A percentile compares a stretch with the other conserved stretches of the same genome.
phyloP scores from a whole-genome alignment of 2,888 invertebrate species.

The Carabus problematicus region DNA sequence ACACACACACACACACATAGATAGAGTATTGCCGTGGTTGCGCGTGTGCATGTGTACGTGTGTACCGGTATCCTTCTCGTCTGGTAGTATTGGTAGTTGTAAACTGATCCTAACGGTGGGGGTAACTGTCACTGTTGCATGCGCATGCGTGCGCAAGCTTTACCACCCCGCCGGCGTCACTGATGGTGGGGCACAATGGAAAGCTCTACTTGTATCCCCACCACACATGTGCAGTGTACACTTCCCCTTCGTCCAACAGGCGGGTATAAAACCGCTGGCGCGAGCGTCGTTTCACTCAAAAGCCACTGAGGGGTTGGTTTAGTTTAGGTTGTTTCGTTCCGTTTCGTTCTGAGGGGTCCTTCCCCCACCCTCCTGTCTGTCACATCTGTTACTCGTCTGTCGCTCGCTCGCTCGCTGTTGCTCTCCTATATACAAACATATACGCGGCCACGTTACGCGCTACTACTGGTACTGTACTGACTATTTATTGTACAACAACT shows the following conservation, averaged over 20 bases:
- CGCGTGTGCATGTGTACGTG: conserved; percentile 9
- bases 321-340: conserved; percentile 57
- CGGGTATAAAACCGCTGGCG: conserved; percentile 62
- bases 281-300: conserved; percentile 60
- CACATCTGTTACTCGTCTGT: conserved; percentile 55
- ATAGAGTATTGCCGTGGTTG: too few species aligned
- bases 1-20: too few species aligned
- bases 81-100: neutral
- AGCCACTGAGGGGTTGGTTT: conserved; percentile 67
- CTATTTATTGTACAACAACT: conserved; percentile 9
- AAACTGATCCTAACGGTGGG: neutral
- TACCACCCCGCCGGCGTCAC: conserved; percentile 3
- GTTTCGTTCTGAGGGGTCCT: conserved; percentile 51
- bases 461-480: neutral
- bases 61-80: conserved; percentile 4
- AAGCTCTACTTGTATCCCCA: conserved; percentile 6
- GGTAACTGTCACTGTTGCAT: neutral
- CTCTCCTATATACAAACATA: neutral
- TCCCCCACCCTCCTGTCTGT: conserved; percentile 60
- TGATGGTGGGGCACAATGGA: neutral
- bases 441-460: too few species aligned
- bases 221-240: conserved; percentile 33
- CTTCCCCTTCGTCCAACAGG: conserved; percentile 47
- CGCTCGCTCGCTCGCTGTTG: conserved; percentile 55
- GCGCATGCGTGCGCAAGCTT: conserved; percentile 2